Conservation (phyloP, 2,113 vertebrate genomes). For the Herpailurus yagouaroundi region DNA sequence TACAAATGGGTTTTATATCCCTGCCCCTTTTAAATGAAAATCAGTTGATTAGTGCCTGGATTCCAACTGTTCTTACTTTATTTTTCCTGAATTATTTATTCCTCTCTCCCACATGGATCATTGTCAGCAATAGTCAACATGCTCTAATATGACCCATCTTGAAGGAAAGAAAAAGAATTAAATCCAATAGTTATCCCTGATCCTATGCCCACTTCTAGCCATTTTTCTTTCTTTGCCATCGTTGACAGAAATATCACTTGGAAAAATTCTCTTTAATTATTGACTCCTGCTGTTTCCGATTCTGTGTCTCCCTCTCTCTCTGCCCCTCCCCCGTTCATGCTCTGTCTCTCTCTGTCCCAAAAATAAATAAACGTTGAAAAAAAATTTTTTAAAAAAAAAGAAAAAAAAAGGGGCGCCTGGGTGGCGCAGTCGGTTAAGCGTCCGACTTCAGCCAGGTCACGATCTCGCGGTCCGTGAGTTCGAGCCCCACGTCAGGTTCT, state of each 20-base stretch:
- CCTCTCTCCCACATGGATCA: neutral
- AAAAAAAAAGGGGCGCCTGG: too few relatives aligned
- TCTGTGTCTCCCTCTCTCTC: too few relatives aligned
- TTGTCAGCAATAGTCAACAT: neutral
- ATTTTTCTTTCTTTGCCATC: neutral
- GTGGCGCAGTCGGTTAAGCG: too few relatives aligned
- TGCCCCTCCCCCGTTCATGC: too few relatives aligned
- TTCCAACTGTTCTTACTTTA: neutral
- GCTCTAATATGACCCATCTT: neutral
- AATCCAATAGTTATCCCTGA: neutral
- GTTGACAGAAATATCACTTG: neutral
- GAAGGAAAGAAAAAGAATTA: neutral
- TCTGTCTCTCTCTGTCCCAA: too few relatives aligned
- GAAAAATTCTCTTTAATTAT: neutral
- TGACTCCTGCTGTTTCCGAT: neutral
- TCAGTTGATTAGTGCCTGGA: neutral
- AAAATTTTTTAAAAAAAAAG: too few relatives aligned
- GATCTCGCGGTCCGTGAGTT: too few relatives aligned
- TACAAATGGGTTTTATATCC: neutral
- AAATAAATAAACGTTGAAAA: too few relatives aligned
- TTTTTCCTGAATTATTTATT: neutral
- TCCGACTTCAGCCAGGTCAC: too few relatives aligned
- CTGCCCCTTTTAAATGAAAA: neutral
- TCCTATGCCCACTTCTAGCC: neutral
- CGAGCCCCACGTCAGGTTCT: too few relatives aligned